phyloP scores from a whole-genome alignment of 2,797 vertebrate genomes.

The Chrosomus eos region DNA sequence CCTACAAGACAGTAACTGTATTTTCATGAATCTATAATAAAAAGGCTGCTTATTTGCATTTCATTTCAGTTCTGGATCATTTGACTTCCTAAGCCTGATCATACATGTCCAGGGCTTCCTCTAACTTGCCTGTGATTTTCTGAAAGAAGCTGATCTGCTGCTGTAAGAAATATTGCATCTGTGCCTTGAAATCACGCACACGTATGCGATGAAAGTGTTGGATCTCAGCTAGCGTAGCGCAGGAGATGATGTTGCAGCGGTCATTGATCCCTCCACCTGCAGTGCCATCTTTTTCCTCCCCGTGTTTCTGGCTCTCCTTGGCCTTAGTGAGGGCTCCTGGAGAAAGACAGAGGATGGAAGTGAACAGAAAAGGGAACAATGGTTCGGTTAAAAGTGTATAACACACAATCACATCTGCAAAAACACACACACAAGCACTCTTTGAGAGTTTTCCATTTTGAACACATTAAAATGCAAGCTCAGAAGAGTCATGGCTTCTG shows the following conservation, averaged over 20 bases:
- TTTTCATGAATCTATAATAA: not conserved
- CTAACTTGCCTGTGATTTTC: conserved; percentile 95
- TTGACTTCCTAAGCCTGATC: conserved; percentile 68
- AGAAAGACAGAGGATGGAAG: conserved; percentile 50
- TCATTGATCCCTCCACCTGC: conserved; percentile 88
- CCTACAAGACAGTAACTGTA: not conserved
- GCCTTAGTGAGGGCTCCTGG: conserved; percentile 97
- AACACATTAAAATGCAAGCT: conserved; percentile 19
- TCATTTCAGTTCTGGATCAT: conserved; percentile 9
- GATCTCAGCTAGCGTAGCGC: conserved; percentile 95
- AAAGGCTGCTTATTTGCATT: not conserved
- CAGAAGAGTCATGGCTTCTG: conserved; percentile 19
- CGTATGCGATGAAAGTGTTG: conserved; percentile 97
- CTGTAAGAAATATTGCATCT: conserved; percentile 96
- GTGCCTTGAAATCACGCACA: conserved; percentile 92
- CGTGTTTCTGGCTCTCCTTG: conserved; percentile 90
- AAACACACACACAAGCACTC: conserved; percentile 7
- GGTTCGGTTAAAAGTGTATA: not conserved
- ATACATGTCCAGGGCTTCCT: conserved; percentile 92
- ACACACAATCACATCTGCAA: not conserved
- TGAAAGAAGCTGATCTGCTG: conserved; percentile 97
- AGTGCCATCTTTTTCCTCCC: conserved; percentile 84
- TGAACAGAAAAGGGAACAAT: not conserved
- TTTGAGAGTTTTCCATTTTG: conserved; percentile 9
- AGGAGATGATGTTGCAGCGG: conserved; percentile 97